Percentiles rank a stretch among this genome's conserved stretches.
Conservation (phyloP, 2,113 vertebrate genomes). For the Brachypodius melanocephalos region DNA sequence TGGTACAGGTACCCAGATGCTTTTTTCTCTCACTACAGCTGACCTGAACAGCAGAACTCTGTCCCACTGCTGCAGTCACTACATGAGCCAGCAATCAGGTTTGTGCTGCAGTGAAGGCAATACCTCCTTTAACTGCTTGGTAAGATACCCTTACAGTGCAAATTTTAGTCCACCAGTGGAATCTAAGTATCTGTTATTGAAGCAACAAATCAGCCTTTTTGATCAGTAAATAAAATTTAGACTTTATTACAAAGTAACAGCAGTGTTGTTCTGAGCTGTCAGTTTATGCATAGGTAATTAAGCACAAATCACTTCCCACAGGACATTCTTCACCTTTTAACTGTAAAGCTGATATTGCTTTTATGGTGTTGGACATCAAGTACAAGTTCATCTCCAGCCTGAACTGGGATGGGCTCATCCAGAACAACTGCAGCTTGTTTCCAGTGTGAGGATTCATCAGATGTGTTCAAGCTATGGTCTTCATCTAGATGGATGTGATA, state of each 20-base stretch:
- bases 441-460: conserved; percentile 88
- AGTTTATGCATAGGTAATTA: neutral
- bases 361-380: conserved; percentile 86
- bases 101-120: neutral
- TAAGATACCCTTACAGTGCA: neutral
- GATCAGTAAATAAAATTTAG: neutral
- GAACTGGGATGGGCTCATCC: conserved; percentile 83
- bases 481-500: conserved; percentile 87
- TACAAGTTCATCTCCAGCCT: conserved; percentile 78
- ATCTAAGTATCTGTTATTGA: neutral
- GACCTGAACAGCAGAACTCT: neutral
- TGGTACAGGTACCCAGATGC: neutral
- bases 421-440: conserved; percentile 93
- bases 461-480: conserved; percentile 83
- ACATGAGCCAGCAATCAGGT: accelerated
- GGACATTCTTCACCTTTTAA: conserved; percentile 57
- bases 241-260: conserved; percentile 40
- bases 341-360: conserved; percentile 88
- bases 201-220: neutral
- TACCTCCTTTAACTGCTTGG: neutral
- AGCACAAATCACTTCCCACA: neutral
- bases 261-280: neutral
- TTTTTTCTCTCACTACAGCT: neutral
- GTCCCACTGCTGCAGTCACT: neutral
- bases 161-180: neutral